Percentiles rank a stretch among this genome's conserved stretches.
phyloP scores from a whole-genome alignment of 1,140 invertebrate species.

The Danaus plexippus region DNA sequence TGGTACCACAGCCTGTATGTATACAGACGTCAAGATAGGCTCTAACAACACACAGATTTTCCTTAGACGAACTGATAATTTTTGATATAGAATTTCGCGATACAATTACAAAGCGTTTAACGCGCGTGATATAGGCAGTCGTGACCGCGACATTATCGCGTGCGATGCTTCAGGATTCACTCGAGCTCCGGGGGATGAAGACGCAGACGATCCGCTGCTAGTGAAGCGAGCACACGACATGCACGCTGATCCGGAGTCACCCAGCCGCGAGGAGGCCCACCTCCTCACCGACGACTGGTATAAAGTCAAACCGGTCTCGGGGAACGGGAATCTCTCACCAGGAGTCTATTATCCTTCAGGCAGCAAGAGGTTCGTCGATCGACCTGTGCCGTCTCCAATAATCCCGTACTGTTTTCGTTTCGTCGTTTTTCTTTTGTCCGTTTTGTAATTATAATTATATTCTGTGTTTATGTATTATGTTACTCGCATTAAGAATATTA shows the following conservation, averaged over 20 bases:
- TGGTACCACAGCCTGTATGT: too few relatives aligned
- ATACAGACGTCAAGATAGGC: conserved; percentile 36
- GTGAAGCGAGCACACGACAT: conserved; percentile 60
- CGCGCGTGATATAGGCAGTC: conserved; percentile 54
- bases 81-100: conserved; percentile 59
- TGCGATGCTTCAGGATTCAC: conserved; percentile 59
- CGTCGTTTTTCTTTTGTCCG: conserved; percentile 20
- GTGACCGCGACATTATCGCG: conserved; percentile 67
- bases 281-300: conserved; percentile 66
- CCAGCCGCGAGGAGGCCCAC: conserved; percentile 62
- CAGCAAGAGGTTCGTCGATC: conserved; percentile 63
- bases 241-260: conserved; percentile 65
- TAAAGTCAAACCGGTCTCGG: conserved; percentile 57
- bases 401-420: conserved; percentile 53
- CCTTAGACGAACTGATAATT: conserved; percentile 59
- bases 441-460: conserved; percentile 11
- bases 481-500: conserved; percentile 50
- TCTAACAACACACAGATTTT: conserved; percentile 56
- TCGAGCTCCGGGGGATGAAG: conserved; percentile 48
- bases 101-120: conserved; percentile 66
- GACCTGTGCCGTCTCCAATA: conserved; percentile 53
- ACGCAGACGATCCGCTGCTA: conserved; percentile 46
- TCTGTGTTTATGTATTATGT: conserved; percentile 29
- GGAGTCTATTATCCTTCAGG: conserved; percentile 66
- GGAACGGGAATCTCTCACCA: conserved; percentile 65